Percentiles rank a stretch among this genome's conserved stretches.
Evolutionary conservation across 35 echinoderm and acorn worm species (phyloP).

Genomic region (Apostichopus parvimensis): DNA sequence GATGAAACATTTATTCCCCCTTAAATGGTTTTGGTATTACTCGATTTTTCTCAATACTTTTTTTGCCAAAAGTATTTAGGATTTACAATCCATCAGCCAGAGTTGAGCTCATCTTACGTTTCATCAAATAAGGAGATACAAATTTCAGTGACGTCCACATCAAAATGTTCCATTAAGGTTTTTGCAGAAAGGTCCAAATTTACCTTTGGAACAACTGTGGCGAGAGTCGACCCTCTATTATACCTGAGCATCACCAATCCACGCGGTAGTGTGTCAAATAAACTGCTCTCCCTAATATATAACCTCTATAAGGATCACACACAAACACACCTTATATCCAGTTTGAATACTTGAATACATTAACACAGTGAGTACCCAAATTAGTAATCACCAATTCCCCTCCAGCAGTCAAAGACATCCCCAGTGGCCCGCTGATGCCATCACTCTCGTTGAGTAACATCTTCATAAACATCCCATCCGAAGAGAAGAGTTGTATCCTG

Average conservation of each 20-base stretch:
- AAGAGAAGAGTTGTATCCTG: constrained; percentile 87
- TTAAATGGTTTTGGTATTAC: too few species aligned
- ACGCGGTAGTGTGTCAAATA: background rate
- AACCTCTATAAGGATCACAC: background rate
- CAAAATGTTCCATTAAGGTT: too few species aligned
- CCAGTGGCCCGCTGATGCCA: constrained; percentile 91
- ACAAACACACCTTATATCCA: constrained; percentile 61
- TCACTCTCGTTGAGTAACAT: constrained; percentile 84
- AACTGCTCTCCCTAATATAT: background rate
- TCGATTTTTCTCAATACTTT: too few species aligned
- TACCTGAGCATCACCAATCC: background rate
- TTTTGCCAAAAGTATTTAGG: too few species aligned
- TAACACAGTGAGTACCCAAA: constrained; percentile 96
- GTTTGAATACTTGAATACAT: constrained; percentile 92
- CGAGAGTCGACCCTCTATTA: background rate
- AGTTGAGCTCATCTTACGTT: too few species aligned
- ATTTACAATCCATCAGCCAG: too few species aligned
- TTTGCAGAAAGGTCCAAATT: too few species aligned
- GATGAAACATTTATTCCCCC: too few species aligned
- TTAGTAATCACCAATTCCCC: constrained; percentile 96
- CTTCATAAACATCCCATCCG: constrained; percentile 84
- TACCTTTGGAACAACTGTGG: background rate
- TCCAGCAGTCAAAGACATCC: constrained; percentile 73
- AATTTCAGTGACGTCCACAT: too few species aligned
- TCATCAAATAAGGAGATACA: too few species aligned